Percentiles rank a stretch among this genome's conserved stretches.
phyloP scores from a whole-genome alignment of 2,888 invertebrate species.

The Heliconius ismenius region DNA sequence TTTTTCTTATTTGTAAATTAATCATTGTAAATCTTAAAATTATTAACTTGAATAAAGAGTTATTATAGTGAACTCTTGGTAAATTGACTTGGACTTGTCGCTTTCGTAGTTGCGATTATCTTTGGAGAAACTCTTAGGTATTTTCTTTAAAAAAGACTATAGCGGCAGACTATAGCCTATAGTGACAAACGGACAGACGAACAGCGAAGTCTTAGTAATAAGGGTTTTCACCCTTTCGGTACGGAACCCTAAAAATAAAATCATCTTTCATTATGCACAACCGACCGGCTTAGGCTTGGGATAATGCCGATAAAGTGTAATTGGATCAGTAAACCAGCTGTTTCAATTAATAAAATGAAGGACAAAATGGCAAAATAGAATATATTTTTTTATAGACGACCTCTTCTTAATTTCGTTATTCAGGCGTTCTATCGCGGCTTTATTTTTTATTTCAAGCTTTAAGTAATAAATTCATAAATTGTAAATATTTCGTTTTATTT shows the following conservation, averaged over 20 bases:
- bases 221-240: too few relatives aligned
- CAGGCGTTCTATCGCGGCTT: background rate
- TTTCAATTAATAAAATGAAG: constrained; percentile 53
- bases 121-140: too few relatives aligned
- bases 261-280: constrained; percentile 20
- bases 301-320: constrained; percentile 65
- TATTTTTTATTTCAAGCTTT: background rate
- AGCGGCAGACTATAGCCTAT: too few relatives aligned
- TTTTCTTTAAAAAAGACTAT: too few relatives aligned
- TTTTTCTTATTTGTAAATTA: background rate
- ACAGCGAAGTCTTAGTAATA: too few relatives aligned
- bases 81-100: too few relatives aligned
- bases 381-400: background rate
- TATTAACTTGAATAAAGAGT: background rate
- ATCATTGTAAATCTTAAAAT: background rate
- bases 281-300: constrained; percentile 25
- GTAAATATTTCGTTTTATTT: background rate
- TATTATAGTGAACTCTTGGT: too few relatives aligned
- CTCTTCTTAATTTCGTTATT: constrained; percentile 1
- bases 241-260: background rate
- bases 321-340: constrained; percentile 62
- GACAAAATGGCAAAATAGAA: constrained; percentile 22
- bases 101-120: too few relatives aligned
- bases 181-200: too few relatives aligned
- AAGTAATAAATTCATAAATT: background rate